A percentile compares a stretch with the other conserved stretches of the same genome.
Conservation (phyloP, 2,797 vertebrate genomes). For the Cynodonichthys magdalenae region DNA sequence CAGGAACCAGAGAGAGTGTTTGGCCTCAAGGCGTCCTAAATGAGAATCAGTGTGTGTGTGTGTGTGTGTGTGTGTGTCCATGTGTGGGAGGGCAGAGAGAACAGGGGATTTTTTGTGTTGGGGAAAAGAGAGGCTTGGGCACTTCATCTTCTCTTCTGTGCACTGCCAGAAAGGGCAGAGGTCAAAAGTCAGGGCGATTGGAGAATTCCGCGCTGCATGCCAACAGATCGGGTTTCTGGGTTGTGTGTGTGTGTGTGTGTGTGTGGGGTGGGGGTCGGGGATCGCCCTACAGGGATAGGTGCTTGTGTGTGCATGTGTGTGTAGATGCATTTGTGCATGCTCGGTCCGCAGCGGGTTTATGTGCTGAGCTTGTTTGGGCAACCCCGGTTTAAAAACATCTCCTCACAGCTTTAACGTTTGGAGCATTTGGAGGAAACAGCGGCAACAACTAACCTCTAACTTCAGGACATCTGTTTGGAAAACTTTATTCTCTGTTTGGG, state of each 20-base stretch:
- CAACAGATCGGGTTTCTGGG: constrained; percentile 85
- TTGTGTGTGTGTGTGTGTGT: no score
- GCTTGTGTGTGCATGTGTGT: constrained; percentile 54
- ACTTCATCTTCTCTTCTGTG: constrained; percentile 89
- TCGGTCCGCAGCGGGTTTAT: constrained; percentile 46
- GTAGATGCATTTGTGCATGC: constrained; percentile 20
- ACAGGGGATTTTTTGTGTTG: constrained; percentile 87
- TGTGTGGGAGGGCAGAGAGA: constrained; percentile 78
- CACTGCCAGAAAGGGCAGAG: constrained; percentile 86
- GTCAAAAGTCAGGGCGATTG: constrained; percentile 89
- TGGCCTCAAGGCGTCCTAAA: constrained; percentile 67
- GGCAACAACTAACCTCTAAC: constrained; percentile 50
- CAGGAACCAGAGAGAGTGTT: constrained; percentile 70
- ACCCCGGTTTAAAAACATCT: constrained; percentile 59
- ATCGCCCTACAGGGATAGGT: constrained; percentile 81
- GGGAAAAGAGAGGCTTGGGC: constrained; percentile 83
- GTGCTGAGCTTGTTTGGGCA: constrained; percentile 67
- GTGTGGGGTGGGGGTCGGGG: constrained; percentile 72
- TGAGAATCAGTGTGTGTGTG: constrained; percentile 56
- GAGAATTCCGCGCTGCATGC: constrained; percentile 88
- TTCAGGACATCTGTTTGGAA: constrained; percentile 43
- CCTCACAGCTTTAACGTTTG: constrained; percentile 45
- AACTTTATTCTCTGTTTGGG: constrained; percentile 46
- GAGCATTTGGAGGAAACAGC: constrained; percentile 66
- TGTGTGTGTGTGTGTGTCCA: constrained; percentile 51